A percentile compares a stretch with the other conserved stretches of the same genome.
Conservation (phyloP, 2,797 vertebrate species). For the Otolemur crassicaudatus region DNA sequence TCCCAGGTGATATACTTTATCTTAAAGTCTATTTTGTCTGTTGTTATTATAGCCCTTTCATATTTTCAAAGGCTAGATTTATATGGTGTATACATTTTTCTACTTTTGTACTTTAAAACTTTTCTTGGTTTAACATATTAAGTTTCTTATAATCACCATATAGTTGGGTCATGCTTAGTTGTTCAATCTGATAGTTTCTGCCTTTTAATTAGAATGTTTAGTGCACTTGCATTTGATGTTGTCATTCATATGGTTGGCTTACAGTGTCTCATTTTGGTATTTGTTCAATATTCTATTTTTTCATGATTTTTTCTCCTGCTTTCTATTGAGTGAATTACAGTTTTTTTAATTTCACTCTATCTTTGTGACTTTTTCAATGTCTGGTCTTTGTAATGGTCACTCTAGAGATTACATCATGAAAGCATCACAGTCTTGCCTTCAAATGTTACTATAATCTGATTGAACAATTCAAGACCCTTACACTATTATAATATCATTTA, state of each 20-base stretch:
- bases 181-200: background rate
- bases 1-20: background rate
- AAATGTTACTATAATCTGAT: background rate
- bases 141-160: background rate
- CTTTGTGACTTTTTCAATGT: background rate
- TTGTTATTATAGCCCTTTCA: background rate
- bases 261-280: background rate
- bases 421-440: background rate
- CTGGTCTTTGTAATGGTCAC: background rate
- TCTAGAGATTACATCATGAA: background rate
- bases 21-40: background rate
- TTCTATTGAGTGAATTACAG: background rate
- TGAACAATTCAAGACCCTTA: background rate
- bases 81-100: background rate
- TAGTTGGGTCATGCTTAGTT: background rate
- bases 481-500: background rate
- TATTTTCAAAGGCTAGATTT: background rate
- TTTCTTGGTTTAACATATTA: background rate
- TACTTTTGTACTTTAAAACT: background rate
- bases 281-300: background rate
- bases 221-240: background rate
- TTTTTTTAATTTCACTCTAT: background rate
- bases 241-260: background rate
- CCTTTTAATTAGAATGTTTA: background rate
- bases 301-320: background rate